A percentile compares a stretch with the other conserved stretches of the same genome.
These are phyloP conservation scores for Apamea crenata DNA, from an alignment of 2,888 invertebrate genomes.

Conservation along the genomic window DNA sequence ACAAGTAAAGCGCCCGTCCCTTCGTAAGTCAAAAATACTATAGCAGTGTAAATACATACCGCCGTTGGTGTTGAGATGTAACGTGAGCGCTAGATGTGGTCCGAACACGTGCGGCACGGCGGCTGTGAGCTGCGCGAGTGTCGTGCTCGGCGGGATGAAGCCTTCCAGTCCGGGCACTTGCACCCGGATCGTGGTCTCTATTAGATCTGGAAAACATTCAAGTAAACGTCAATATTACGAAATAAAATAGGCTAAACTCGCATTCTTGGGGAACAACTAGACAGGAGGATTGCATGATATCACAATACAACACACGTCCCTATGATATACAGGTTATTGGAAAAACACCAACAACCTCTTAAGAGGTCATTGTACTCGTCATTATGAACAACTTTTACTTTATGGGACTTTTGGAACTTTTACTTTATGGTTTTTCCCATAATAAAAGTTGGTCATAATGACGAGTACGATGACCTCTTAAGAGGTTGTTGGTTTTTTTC, in stretches of 20 bases:
- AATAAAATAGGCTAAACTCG: background rate
- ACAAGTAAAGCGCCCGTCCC: no score
- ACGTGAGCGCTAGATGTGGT: constrained; percentile 83
- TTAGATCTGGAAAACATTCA: constrained; percentile 71
- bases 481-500: no score
- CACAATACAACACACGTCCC: background rate
- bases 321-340: no score
- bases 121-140: constrained; percentile 83
- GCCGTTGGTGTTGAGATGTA: constrained; percentile 77
- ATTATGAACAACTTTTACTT: no score
- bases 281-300: background rate
- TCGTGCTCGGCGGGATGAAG: constrained; percentile 81
- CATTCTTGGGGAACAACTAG: background rate
- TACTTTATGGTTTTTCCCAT: no score
- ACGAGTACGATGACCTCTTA: no score
- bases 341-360: no score
- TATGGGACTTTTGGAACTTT: no score
- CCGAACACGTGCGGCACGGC: constrained; percentile 84
- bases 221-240: background rate
- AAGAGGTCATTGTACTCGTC: no score
- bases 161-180: constrained; percentile 83
- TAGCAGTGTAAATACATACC: constrained; percentile 60
- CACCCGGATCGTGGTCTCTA: constrained; percentile 82
- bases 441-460: no score
- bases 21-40: no score